Conservation (phyloP, 2,113 vertebrate species). For the Hippopotamus amphibius region DNA sequence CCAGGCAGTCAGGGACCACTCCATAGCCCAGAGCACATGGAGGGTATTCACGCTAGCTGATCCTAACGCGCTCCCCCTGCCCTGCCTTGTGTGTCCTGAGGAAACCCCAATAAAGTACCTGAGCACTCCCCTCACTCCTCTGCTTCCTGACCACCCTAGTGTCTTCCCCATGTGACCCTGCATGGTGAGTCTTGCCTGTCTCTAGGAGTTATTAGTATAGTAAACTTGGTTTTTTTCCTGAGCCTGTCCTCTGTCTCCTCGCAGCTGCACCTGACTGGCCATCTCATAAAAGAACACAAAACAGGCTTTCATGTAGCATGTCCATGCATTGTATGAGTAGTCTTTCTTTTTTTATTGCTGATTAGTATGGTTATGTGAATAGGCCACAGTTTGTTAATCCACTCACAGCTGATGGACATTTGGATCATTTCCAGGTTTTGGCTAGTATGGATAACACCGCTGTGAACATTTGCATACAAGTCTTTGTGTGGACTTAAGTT, state of each 20-base stretch:
- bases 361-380: background rate
- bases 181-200: background rate
- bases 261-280: background rate
- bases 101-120: background rate
- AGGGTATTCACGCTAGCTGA: background rate
- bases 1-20: background rate
- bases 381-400: background rate
- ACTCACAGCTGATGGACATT: background rate
- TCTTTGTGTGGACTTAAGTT: background rate
- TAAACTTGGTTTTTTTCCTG: background rate
- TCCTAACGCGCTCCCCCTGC: background rate
- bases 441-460: background rate
- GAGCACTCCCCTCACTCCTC: background rate
- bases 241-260: background rate
- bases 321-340: background rate
- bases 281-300: background rate
- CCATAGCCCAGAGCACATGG: background rate
- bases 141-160: background rate
- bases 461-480: background rate
- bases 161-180: background rate
- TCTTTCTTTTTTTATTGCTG: background rate
- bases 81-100: background rate
- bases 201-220: background rate
- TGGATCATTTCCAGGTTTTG: background rate
- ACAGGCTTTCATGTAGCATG: background rate